These are phyloP conservation scores for Orius laevigatus DNA, from an alignment of 1,140 invertebrate genomes.

Conservation along the genomic window DNA sequence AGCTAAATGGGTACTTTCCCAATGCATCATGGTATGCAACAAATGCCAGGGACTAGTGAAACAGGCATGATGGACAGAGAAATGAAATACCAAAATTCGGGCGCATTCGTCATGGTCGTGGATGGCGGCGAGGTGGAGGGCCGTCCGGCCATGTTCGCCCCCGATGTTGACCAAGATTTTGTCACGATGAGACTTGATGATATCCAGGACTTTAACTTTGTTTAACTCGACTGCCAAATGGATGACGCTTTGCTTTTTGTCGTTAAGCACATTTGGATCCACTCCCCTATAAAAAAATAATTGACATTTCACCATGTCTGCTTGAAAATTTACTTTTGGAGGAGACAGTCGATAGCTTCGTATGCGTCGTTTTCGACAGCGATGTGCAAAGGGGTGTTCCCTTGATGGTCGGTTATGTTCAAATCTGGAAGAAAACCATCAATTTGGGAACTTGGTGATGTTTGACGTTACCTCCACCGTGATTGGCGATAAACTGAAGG, in stretches of 20 bases:
- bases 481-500: constrained; percentile 51
- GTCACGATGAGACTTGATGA: constrained; percentile 46
- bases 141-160: constrained; percentile 61
- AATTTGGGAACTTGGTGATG: too few species aligned
- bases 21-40: too few species aligned
- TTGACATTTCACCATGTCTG: background rate
- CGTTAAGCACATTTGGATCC: constrained; percentile 50
- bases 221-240: constrained; percentile 64
- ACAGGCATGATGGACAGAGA: background rate
- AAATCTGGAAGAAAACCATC: constrained; percentile 50
- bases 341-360: constrained; percentile 50
- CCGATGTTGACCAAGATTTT: constrained; percentile 50
- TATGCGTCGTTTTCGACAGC: constrained; percentile 56
- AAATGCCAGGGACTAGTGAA: background rate
- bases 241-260: constrained; percentile 56
- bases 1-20: too few species aligned
- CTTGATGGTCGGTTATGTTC: constrained; percentile 51
- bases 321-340: constrained; percentile 42
- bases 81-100: constrained; percentile 43
- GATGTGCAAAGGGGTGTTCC: constrained; percentile 67
- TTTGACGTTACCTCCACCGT: constrained; percentile 56
- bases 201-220: constrained; percentile 44
- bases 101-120: constrained; percentile 65
- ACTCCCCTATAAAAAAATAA: constrained; percentile 36
- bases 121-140: constrained; percentile 64